Conservation (phyloP, 2,888 invertebrate species). For the Malachius bipustulatus region DNA sequence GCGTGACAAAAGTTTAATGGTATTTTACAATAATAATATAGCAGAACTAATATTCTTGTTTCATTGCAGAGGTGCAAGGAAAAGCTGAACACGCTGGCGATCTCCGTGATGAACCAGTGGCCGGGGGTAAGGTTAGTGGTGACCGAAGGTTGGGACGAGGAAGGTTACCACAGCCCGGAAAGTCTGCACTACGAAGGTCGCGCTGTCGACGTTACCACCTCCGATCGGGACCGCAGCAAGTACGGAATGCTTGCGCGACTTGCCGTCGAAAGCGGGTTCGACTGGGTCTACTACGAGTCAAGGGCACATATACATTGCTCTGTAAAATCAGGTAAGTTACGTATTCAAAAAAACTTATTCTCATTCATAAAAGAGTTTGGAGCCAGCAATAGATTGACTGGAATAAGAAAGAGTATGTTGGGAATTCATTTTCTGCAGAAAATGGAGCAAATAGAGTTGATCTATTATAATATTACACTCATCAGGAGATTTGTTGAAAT, state of each 20-base stretch:
- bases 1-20: too few species aligned
- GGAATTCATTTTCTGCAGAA: too few species aligned
- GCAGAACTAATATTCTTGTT: slow-evolving; percentile 2
- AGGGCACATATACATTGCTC: slow-evolving; percentile 93
- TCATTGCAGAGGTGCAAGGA: slow-evolving; percentile 85
- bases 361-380: background rate
- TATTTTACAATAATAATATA: too few species aligned
- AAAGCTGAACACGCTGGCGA: slow-evolving; percentile 85
- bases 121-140: slow-evolving; percentile 87
- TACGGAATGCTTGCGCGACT: slow-evolving; percentile 92
- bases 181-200: slow-evolving; percentile 94
- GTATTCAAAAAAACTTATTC: too few species aligned
- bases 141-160: slow-evolving; percentile 93
- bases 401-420: too few species aligned
- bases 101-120: slow-evolving; percentile 97
- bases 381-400: too few species aligned
- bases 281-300: slow-evolving; percentile 97
- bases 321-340: slow-evolving; percentile 90
- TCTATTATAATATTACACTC: too few species aligned
- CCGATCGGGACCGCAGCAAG: slow-evolving; percentile 84
- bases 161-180: slow-evolving; percentile 60
- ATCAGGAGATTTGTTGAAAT: too few species aligned
- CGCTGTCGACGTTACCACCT: slow-evolving; percentile 91
- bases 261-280: slow-evolving; percentile 94
- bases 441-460: too few species aligned